These are phyloP conservation scores for Crotalus helleri DNA, from an alignment of 2,113 vertebrate species.

Conservation along the genomic window DNA sequence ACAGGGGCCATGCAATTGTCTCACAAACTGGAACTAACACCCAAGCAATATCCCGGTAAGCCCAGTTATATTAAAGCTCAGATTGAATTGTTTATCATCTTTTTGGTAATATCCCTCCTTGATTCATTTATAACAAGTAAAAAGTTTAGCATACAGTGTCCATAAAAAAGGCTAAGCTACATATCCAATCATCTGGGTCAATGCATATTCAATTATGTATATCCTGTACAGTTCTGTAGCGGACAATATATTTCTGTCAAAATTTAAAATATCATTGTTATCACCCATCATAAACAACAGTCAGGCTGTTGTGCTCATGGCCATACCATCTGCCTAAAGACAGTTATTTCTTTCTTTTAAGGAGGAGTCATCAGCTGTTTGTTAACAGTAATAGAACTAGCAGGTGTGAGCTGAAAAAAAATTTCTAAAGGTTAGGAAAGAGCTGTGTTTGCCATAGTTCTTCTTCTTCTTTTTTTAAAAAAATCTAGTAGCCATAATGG, in stretches of 20 bases:
- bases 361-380: not conserved
- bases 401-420: not conserved
- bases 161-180: not conserved
- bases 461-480: not conserved
- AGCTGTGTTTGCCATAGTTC: not conserved
- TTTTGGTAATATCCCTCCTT: not conserved
- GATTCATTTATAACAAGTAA: not conserved
- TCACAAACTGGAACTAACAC: slow-evolving; percentile 94
- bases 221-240: not conserved
- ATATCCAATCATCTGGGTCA: not conserved
- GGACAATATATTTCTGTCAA: not conserved
- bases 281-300: not conserved
- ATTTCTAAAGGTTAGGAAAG: not conserved
- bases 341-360: not conserved
- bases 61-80: slow-evolving; percentile 6
- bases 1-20: slow-evolving; percentile 96
- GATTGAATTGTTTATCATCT: not conserved
- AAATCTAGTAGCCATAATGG: not conserved
- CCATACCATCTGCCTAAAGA: not conserved
- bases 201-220: not conserved
- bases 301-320: not conserved
- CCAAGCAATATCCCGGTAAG: slow-evolving; percentile 97
- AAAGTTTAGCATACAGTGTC: not conserved
- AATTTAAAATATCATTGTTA: not conserved
- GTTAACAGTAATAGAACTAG: not conserved